Conservation (phyloP, 2,888 invertebrate species). For the Drosophila vallismaia region DNA sequence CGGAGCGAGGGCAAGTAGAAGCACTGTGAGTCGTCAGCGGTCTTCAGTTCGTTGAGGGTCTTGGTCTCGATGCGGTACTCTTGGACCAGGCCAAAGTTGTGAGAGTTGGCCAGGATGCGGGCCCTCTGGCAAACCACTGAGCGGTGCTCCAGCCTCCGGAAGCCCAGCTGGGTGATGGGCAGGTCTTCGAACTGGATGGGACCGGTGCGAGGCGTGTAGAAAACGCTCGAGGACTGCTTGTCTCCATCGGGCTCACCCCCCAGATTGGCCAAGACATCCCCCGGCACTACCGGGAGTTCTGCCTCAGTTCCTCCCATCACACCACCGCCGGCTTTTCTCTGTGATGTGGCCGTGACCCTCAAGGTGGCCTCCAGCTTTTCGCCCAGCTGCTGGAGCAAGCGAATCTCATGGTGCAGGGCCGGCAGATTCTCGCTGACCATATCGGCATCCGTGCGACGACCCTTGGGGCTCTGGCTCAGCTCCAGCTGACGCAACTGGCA, state of each 20-base stretch:
- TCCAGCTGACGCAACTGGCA: constrained; percentile 24
- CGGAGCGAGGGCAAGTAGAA: constrained; percentile 68
- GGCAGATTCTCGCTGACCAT: constrained; percentile 76
- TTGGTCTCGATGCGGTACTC: constrained; percentile 77
- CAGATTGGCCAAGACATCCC: not conserved
- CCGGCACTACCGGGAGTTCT: not conserved
- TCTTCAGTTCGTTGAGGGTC: constrained; percentile 74
- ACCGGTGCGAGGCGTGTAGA: constrained; percentile 54
- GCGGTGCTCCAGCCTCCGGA: constrained; percentile 1
- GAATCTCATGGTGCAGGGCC: constrained; percentile 75
- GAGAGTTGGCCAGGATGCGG: not conserved
- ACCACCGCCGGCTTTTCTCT: not conserved
- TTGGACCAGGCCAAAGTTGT: constrained; percentile 44
- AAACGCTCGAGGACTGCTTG: constrained; percentile 22
- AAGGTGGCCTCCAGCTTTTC: constrained; percentile 74
- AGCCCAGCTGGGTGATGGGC: constrained; percentile 29
- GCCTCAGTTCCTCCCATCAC: not conserved
- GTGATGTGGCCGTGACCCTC: not conserved
- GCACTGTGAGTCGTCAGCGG: constrained; percentile 56
- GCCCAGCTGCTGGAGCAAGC: constrained; percentile 69
- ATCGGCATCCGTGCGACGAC: constrained; percentile 59
- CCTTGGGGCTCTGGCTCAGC: constrained; percentile 6
- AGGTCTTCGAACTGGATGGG: constrained; percentile 16
- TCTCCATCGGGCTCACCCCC: not conserved
- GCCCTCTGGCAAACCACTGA: not conserved